These are phyloP conservation scores for Drosophila murphyi DNA, from an alignment of 1,140 invertebrate genomes.

Conservation along the genomic window DNA sequence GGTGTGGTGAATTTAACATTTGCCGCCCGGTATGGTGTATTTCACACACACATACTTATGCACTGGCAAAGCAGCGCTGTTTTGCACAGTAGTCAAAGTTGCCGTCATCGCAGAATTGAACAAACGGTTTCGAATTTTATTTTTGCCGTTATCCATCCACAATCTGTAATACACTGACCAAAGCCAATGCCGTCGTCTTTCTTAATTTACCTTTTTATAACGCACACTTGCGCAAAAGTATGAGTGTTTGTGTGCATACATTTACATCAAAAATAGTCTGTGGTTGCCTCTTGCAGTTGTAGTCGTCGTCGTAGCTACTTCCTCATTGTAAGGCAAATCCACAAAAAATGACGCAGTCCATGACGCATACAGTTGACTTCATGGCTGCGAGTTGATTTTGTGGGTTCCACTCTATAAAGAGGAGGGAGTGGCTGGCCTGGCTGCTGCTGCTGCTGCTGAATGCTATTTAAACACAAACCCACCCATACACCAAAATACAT, in stretches of 20 bases:
- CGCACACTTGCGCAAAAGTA: slow-evolving; percentile 25
- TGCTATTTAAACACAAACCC: slow-evolving; percentile 27
- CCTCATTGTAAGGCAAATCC: slow-evolving; percentile 46
- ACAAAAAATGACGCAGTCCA: slow-evolving; percentile 52
- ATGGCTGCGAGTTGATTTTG: slow-evolving; percentile 25
- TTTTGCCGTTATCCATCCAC: slow-evolving; percentile 59
- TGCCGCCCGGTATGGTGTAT: slow-evolving; percentile 59
- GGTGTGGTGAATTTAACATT: slow-evolving; percentile 59
- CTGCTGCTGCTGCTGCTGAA: not conserved
- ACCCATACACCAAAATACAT: slow-evolving; percentile 5
- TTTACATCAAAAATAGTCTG: slow-evolving; percentile 40
- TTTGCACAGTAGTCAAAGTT: slow-evolving; percentile 56
- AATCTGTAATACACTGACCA: slow-evolving; percentile 47
- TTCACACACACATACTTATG: slow-evolving; percentile 28
- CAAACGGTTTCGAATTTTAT: slow-evolving; percentile 61
- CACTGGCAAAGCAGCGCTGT: slow-evolving; percentile 21
- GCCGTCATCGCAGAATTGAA: slow-evolving; percentile 70
- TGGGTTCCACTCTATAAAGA: slow-evolving; percentile 22
- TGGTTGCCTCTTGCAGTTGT: slow-evolving; percentile 36
- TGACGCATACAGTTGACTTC: slow-evolving; percentile 49
- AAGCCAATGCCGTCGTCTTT: slow-evolving; percentile 31
- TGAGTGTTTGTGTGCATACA: not conserved
- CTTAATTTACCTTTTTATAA: slow-evolving; percentile 8
- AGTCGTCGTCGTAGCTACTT: slow-evolving; percentile 19
- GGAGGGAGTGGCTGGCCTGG: slow-evolving; percentile 34